Evolutionary conservation across 1,140 invertebrate species (phyloP).

Genomic region (honey bee (Apis mellifera)): Amel_HAv3.1 CM009937.2:9381001-9381500

Average conservation of each 20-base stretch:
- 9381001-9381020: too few relatives aligned
- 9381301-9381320: not conserved
- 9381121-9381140: too few relatives aligned
- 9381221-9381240: not conserved
- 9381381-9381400: not conserved
- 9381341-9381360: not conserved
- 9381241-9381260: not conserved
- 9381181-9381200: not conserved
- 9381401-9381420: slow-evolving; percentile 55
- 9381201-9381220: not conserved
- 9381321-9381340: not conserved
- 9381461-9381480: slow-evolving; percentile 56
- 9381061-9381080: too few relatives aligned
- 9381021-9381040: not conserved
- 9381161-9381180: not conserved
- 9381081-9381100: too few relatives aligned
- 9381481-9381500: slow-evolving; percentile 45
- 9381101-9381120: not conserved
- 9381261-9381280: not conserved
- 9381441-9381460: slow-evolving; percentile 5
- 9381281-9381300: not conserved
- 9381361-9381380: not conserved
- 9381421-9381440: slow-evolving; percentile 42
- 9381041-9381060: too few relatives aligned
- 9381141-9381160: too few relatives aligned